Percentiles rank a stretch among this genome's conserved stretches.
Conservation (phyloP, 1,140 invertebrate genomes). For the Uloborus diversus region DNA sequence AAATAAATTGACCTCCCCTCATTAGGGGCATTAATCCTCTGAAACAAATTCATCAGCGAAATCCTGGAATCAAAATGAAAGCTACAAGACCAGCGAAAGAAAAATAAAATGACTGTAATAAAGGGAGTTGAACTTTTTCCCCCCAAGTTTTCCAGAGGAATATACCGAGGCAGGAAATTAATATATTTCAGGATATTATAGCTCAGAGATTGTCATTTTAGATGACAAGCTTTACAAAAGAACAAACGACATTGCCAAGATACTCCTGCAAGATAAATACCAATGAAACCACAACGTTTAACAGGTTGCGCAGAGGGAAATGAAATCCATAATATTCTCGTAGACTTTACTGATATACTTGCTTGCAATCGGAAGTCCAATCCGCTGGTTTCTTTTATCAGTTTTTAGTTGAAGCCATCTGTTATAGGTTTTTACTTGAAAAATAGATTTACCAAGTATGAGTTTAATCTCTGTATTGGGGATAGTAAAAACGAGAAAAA, state of each 20-base stretch:
- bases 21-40: too few relatives aligned
- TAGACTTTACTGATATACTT: constrained; percentile 22
- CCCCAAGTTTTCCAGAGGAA: not conserved
- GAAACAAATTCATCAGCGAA: constrained; percentile 19
- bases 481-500: not conserved
- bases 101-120: not conserved
- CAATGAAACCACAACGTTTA: constrained; percentile 31
- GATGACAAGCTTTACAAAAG: not conserved
- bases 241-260: constrained; percentile 5
- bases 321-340: constrained; percentile 42
- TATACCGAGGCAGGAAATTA: constrained; percentile 45
- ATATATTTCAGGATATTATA: constrained; percentile 41
- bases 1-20: not conserved
- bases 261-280: constrained; percentile 41
- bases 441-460: not conserved
- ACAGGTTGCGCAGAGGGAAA: constrained; percentile 6
- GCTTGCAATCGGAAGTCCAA: not conserved
- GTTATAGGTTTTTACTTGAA: constrained; percentile 27
- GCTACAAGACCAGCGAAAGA: not conserved
- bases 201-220: not conserved
- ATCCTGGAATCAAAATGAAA: constrained; percentile 33
- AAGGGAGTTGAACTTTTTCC: not conserved
- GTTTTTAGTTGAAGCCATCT: constrained; percentile 33
- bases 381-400: constrained; percentile 23
- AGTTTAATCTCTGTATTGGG: constrained; percentile 16